Evolutionary conservation across 2,888 invertebrate species (phyloP).

Genomic region (Drosophila aldrichi): DNA sequence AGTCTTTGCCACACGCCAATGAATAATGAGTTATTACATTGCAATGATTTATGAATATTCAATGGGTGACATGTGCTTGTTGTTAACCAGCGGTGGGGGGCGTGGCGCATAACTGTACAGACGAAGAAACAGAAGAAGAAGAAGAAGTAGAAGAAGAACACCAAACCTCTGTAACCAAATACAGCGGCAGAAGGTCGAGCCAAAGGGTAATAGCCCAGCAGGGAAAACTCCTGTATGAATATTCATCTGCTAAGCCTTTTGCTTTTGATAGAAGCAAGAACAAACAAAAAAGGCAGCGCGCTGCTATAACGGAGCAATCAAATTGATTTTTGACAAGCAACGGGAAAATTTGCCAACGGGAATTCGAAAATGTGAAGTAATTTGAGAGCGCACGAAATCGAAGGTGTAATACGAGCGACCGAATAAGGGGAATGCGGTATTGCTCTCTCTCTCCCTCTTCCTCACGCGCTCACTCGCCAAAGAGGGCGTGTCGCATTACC

Average conservation of each 20-base stretch:
- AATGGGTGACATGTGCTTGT: constrained; percentile 61
- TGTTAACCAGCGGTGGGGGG: constrained; percentile 13
- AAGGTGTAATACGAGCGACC: constrained; percentile 59
- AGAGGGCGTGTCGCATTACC: constrained; percentile 72
- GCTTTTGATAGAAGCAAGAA: constrained; percentile 3
- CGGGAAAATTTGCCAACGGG: constrained; percentile 46
- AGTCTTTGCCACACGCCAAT: constrained; percentile 36
- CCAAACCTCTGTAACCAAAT: constrained; percentile 59
- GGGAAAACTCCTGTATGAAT: constrained; percentile 21
- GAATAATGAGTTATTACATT: constrained; percentile 74
- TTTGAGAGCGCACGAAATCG: constrained; percentile 63
- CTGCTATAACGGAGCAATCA: constrained; percentile 45
- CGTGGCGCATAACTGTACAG: constrained; percentile 57
- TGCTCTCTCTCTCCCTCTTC: background rate
- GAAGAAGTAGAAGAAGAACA: constrained; percentile 9
- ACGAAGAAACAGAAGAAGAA: constrained; percentile 18
- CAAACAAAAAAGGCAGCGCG: constrained; percentile 13
- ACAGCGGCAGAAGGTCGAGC: constrained; percentile 39
- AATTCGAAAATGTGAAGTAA: constrained; percentile 49
- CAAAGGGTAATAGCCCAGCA: constrained; percentile 1
- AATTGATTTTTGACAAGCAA: constrained; percentile 68
- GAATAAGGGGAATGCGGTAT: background rate
- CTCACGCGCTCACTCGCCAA: background rate
- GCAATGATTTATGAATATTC: constrained; percentile 77
- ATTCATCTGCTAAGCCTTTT: constrained; percentile 21